These are phyloP conservation scores for Lydus trimaculatus DNA, from an alignment of 2,888 invertebrate genomes.

Conservation along the genomic window DNA sequence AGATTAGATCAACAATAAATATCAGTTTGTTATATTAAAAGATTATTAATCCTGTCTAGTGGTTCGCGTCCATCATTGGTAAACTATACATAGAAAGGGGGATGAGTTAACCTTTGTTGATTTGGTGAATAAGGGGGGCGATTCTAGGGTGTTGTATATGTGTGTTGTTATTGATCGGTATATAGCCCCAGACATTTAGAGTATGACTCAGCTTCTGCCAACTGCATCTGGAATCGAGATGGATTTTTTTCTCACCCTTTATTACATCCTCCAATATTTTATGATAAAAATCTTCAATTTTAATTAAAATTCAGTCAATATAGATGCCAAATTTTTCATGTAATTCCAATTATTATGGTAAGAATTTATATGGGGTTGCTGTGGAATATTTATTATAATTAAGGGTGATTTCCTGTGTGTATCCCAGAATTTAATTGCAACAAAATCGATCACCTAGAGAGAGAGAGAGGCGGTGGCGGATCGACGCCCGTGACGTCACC, in stretches of 20 bases:
- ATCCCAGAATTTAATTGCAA: conserved; percentile 39
- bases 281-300: not conserved
- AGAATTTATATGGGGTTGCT: too few relatives aligned
- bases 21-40: not conserved
- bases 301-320: not conserved
- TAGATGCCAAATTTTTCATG: too few relatives aligned
- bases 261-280: not conserved
- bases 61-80: not conserved
- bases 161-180: conserved; percentile 32
- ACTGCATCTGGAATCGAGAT: conserved; percentile 4
- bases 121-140: conserved; percentile 22
- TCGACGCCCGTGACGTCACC: conserved; percentile 59
- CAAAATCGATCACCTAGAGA: conserved; percentile 54
- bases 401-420: conserved; percentile 1
- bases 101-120: conserved; percentile 24
- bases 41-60: not conserved
- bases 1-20: not conserved
- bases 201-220: conserved; percentile 29
- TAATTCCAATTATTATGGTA: too few relatives aligned
- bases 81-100: too few relatives aligned
- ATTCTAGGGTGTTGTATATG: conserved; percentile 17
- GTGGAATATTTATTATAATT: not conserved
- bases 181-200: conserved; percentile 29
- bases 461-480: conserved; percentile 48
- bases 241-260: conserved; percentile 4